phyloP scores from a whole-genome alignment of 2,888 invertebrate genomes.

The Zootermopsis nevadensis region DNA sequence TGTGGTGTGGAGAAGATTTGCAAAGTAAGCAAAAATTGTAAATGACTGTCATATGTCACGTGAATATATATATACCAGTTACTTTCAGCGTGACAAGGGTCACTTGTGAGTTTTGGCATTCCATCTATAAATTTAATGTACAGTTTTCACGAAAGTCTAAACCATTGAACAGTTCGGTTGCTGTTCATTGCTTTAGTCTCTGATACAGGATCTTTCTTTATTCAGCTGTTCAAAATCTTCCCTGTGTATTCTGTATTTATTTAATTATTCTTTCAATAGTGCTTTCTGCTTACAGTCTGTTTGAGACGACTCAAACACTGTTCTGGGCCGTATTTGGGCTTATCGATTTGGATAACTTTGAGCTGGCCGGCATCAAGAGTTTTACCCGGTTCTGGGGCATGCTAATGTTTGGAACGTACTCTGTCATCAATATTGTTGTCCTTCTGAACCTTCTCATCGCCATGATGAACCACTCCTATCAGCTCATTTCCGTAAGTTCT shows the following conservation, averaged over 20 bases:
- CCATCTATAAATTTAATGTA: neutral
- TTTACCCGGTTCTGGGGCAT: slow-evolving; percentile 99
- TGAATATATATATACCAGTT: neutral
- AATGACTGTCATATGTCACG: too few relatives aligned
- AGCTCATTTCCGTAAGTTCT: slow-evolving; percentile 90
- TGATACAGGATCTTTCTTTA: too few relatives aligned
- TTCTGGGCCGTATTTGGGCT: slow-evolving; percentile 99
- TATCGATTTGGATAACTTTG: slow-evolving; percentile 95
- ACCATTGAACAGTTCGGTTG: too few relatives aligned
- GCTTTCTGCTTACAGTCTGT: slow-evolving; percentile 75
- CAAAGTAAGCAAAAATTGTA: slow-evolving; percentile 60
- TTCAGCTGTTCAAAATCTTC: too few relatives aligned
- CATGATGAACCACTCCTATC: slow-evolving; percentile 99
- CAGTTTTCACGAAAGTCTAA: too few relatives aligned
- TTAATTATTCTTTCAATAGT: too few relatives aligned
- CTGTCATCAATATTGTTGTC: slow-evolving; percentile 97
- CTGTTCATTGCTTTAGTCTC: too few relatives aligned
- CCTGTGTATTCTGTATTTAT: too few relatives aligned
- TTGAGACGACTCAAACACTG: slow-evolving; percentile 96
- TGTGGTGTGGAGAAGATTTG: slow-evolving; percentile 63
- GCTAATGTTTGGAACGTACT: slow-evolving; percentile 98
- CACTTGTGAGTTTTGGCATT: neutral
- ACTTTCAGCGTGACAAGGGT: neutral
- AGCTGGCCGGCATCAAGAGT: slow-evolving; percentile 93
- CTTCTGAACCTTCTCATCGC: slow-evolving; percentile 96